These are phyloP conservation scores for Takifugu rubripes DNA, from an alignment of 2,797 vertebrate genomes.

Conservation along the genomic window DNA sequence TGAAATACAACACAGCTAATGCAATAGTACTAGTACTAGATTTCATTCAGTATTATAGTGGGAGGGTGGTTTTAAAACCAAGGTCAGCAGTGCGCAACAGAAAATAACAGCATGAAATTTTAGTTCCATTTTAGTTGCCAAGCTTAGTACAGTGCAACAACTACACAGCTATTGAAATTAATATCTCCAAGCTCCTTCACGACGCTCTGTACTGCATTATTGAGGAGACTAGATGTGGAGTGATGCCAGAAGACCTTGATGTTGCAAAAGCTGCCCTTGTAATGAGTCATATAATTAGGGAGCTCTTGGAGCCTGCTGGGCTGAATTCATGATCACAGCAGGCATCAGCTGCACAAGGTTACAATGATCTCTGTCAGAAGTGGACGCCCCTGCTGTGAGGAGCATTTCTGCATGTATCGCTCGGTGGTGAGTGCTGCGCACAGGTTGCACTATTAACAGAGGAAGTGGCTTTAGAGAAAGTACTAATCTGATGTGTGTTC, in stretches of 20 bases:
- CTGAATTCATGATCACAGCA: slow-evolving; percentile 53
- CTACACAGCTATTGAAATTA: background rate
- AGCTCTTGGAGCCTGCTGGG: slow-evolving; percentile 33
- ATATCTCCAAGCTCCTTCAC: background rate
- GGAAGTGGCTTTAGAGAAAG: slow-evolving; percentile 1
- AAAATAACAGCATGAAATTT: no score
- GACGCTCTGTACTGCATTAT: slow-evolving; percentile 35
- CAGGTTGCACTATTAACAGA: slow-evolving; percentile 9
- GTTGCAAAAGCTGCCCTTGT: slow-evolving; percentile 18
- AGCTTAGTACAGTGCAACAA: background rate
- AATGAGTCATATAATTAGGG: slow-evolving; percentile 41
- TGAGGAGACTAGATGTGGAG: slow-evolving; percentile 25
- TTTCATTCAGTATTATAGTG: no score
- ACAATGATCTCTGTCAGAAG: slow-evolving; percentile 36
- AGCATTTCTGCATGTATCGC: slow-evolving; percentile 49
- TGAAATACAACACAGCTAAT: background rate
- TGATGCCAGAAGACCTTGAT: slow-evolving; percentile 34
- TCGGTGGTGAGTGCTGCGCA: slow-evolving; percentile 31
- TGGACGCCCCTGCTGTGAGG: slow-evolving; percentile 34
- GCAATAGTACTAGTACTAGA: no score
- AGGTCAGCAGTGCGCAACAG: no score
- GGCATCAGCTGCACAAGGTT: slow-evolving; percentile 59
- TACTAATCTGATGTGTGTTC: slow-evolving; percentile 36
- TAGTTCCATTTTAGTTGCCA: no score
- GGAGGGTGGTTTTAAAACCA: no score